phyloP scores from a whole-genome alignment of 2,888 invertebrate species.

The Ormyrus pomaceus region DNA sequence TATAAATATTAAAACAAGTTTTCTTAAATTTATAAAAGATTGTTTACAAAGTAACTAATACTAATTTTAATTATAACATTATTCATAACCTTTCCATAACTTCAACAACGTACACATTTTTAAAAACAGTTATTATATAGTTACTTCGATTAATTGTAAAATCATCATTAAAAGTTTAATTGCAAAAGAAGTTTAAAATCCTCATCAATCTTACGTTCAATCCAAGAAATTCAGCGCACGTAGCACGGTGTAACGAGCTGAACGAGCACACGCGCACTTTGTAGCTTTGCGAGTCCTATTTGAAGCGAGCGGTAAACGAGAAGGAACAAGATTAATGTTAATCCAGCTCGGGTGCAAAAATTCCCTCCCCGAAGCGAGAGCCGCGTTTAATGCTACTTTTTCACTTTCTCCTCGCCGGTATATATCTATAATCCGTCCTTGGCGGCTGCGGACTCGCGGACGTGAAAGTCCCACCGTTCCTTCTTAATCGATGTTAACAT shows the following conservation, averaged over 20 bases:
- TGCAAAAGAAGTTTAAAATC: background rate
- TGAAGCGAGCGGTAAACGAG: too few species aligned
- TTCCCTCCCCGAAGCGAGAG: background rate
- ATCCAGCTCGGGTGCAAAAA: conserved; percentile 13
- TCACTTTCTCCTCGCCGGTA: conserved; percentile 1
- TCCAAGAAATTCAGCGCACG: background rate
- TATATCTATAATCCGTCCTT: background rate
- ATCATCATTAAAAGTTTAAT: too few species aligned
- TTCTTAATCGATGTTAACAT: too few species aligned
- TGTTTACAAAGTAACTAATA: too few species aligned
- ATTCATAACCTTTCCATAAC: background rate
- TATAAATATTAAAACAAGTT: too few species aligned
- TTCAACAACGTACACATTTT: background rate
- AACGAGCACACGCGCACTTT: conserved; percentile 7
- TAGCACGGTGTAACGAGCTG: conserved; percentile 4
- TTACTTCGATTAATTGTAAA: too few species aligned
- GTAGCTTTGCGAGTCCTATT: background rate
- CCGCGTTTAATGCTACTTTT: conserved; percentile 12
- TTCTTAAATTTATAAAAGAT: too few species aligned
- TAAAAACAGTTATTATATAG: background rate
- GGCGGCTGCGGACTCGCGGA: background rate
- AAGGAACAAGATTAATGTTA: conserved; percentile 27
- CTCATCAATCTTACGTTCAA: conserved; percentile 31
- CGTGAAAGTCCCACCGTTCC: background rate
- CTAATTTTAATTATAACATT: background rate